Evolutionary conservation across 2,797 vertebrate genomes (phyloP).

Genomic region (Schizopygopsis pylzovi): DNA sequence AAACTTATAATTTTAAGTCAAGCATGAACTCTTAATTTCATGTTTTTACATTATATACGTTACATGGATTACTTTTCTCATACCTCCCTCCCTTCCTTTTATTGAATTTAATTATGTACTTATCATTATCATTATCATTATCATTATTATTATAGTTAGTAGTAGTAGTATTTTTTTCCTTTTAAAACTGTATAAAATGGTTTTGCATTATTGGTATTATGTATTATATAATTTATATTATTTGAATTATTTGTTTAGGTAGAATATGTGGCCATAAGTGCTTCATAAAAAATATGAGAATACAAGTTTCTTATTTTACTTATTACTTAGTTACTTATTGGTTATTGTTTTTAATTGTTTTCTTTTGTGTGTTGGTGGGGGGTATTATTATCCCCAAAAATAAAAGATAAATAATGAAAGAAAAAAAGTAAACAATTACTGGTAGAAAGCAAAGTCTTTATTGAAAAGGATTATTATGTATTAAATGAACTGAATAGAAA

Average conservation of each 20-base stretch:
- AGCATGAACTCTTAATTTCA: too few relatives aligned
- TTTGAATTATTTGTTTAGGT: neutral
- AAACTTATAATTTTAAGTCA: too few relatives aligned
- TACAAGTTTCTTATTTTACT: neutral
- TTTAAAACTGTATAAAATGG: too few relatives aligned
- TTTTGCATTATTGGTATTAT: too few relatives aligned
- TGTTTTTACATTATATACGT: too few relatives aligned
- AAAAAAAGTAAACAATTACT: too few relatives aligned
- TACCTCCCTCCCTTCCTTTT: neutral
- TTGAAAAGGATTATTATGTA: neutral
- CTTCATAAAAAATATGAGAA: neutral
- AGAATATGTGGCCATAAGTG: neutral
- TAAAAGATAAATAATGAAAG: too few relatives aligned
- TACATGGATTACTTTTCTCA: neutral
- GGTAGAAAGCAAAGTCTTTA: neutral
- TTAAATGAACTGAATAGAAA: neutral
- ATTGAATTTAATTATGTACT: neutral
- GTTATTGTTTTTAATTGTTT: neutral
- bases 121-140: too few relatives aligned
- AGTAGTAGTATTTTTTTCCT: too few relatives aligned
- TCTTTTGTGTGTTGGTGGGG: neutral
- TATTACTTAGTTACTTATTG: neutral
- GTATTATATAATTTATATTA: neutral
- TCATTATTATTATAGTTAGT: too few relatives aligned
- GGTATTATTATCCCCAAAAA: neutral